Base-by-base conservation (phyloP, 2,888 invertebrate genomes). In the Galeruca laticollis region DNA sequence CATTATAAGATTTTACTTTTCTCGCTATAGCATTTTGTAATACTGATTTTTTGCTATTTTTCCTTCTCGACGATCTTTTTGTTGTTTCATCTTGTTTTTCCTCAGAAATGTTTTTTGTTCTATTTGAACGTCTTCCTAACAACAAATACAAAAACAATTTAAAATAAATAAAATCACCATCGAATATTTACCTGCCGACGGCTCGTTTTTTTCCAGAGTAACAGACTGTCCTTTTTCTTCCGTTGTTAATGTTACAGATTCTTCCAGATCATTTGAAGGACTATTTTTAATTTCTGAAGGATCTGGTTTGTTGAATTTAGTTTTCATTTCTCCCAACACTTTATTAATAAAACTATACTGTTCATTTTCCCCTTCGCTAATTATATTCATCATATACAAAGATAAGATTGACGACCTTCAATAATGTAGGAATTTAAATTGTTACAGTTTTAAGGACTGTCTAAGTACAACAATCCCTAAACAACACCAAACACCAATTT, bases 21-120 rank as follows among this genome's bases (percentile, higher is more conserved):
- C 92, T 87, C 0, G 92, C 92, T 77, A 92, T 92, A 10, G 92
- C 92, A 83, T 89, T 90, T 72, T 92, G 91, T 21, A 93, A 83
- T 35, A 92, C 88, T 60, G 91, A 91, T 72, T 90, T 89, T 15
- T 84, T 84, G 52, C 90, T 91, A 75, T 90, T 90, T 57, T 90
- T 86, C 43, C 91, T 87, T 62, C 91, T 87, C 0, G 90, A 89
- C 0, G 90, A 90, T 20, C 92, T 87, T 82, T 92, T 93, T 0
- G 89, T 77, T 59, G 86, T 87, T 67, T 88, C 70, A 18, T 76
- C 75, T 21, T 63, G 10, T 69, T 74, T 77, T 57, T 79, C 77
- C 49, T 81, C 77, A 20, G 63, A 37, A 59, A 70, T 74, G 43
- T 70, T 63, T 74, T 82, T 82, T 59, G 77, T 78, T 60, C 82